Base-by-base conservation (phyloP, 1,140 invertebrate genomes). In the Rhynchophorus ferrugineus region DNA sequence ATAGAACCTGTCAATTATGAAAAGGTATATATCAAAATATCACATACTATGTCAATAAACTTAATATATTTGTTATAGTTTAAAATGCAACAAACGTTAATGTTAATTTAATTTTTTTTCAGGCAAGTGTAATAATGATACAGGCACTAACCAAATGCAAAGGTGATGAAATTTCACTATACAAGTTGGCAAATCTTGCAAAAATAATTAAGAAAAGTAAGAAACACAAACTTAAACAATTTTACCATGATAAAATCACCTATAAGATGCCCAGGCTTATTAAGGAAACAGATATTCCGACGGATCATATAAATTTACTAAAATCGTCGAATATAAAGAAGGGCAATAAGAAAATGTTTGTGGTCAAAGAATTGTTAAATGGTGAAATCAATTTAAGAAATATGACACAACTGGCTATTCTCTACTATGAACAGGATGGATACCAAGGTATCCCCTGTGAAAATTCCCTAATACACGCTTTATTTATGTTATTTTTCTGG, bases 401-500 rank as follows among this genome's bases (percentile, higher is more conserved):
- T 34, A 34, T 1, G 16, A 34, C 38, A 29, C 9, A 5, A 29
- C 2, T 5, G 16, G 21, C 1, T 24, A 24, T 13, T 24, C 11
- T 5, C 11, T 44, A 2, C 9, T 35, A 3, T 34, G 44, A 39
- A 49, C n/a, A 53, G 22, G 16, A 43, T 22, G 53, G 41, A 20
- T 66, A 49, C 53, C 56, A 58, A 16, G 33, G 46, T 37, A 45
- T 54, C 20, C 63, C 65, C 44, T 66, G 63, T 50, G 64, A 68
- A 54, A 61, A 60, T 14, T 29, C 33, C 6, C 20, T 66, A 13
- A 36, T 65, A 6, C 37, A 22, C 17, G 54, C 47, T 5, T 20
- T 61, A 6, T 62, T 66, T 45, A 57, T 39, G 36, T 34, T 68
- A 22, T 58, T 64, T 34, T 66, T 68, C 54, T 66, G 63, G 63